Percentiles rank a stretch among this genome's conserved stretches.
phyloP scores from a whole-genome alignment of 2,888 invertebrate genomes.

The Phragmatobia fuliginosa region DNA sequence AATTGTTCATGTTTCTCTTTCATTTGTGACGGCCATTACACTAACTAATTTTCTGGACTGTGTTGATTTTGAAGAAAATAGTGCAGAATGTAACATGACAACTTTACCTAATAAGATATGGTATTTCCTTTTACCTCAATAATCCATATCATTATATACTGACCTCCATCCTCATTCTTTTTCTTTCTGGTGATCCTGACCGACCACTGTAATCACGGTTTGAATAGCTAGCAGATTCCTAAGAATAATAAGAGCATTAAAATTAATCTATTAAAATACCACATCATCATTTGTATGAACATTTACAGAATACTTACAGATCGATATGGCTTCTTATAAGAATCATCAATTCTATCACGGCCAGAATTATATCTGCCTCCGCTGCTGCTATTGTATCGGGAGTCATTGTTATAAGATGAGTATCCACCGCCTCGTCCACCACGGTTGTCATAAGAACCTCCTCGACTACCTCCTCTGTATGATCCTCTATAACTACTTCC shows the following conservation, averaged over 20 bases:
- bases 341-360: slow-evolving; percentile 79
- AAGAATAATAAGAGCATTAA: slow-evolving; percentile 33
- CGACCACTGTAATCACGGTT: slow-evolving; percentile 85
- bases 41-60: slow-evolving; percentile 26
- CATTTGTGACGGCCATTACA: slow-evolving; percentile 40
- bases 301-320: slow-evolving; percentile 65
- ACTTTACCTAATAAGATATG: slow-evolving; percentile 23
- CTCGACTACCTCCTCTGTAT: slow-evolving; percentile 72
- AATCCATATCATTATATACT: slow-evolving; percentile 55
- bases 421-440: slow-evolving; percentile 78
- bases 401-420: slow-evolving; percentile 76
- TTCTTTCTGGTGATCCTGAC: slow-evolving; percentile 88
- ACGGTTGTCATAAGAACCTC: slow-evolving; percentile 76
- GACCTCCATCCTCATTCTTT: slow-evolving; percentile 88
- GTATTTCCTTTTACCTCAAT: slow-evolving; percentile 23
- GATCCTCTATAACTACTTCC: slow-evolving; percentile 76
- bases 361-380: slow-evolving; percentile 72
- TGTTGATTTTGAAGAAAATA: slow-evolving; percentile 28
- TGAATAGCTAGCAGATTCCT: slow-evolving; percentile 84
- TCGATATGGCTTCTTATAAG: slow-evolving; percentile 82
- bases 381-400: slow-evolving; percentile 74
- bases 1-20: slow-evolving; percentile 34
- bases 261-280: background rate
- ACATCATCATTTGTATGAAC: no score
- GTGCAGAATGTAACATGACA: slow-evolving; percentile 24